Evolutionary conservation across 1,140 invertebrate species (phyloP).

Genomic region (Saccostrea echinata): DNA sequence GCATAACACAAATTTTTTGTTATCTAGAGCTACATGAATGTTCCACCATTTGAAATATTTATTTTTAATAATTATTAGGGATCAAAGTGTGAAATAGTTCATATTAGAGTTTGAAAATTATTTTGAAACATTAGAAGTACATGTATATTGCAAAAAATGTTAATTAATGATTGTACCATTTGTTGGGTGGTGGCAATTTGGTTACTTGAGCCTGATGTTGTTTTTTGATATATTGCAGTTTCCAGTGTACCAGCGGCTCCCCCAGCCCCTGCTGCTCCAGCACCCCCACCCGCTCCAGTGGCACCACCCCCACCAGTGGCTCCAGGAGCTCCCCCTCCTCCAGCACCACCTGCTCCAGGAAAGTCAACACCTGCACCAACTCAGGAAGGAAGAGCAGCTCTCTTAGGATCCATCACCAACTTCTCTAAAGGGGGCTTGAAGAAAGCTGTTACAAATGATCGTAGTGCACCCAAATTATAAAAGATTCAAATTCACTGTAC

Average conservation of each 20-base stretch:
- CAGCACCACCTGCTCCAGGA: slow-evolving; percentile 62
- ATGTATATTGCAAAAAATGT: no score
- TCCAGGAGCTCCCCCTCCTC: slow-evolving; percentile 18
- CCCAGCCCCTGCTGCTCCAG: slow-evolving; percentile 60
- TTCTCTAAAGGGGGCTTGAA: slow-evolving; percentile 75
- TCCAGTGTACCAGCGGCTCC: slow-evolving; percentile 49
- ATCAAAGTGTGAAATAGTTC: no score
- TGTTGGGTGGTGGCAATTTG: background rate
- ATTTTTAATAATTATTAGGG: no score
- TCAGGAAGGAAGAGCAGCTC: slow-evolving; percentile 65
- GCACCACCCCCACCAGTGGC: slow-evolving; percentile 46
- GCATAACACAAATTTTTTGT: no score
- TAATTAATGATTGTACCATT: no score
- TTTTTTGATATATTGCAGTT: background rate
- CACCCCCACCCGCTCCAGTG: slow-evolving; percentile 49
- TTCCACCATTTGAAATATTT: no score
- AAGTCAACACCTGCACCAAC: slow-evolving; percentile 47
- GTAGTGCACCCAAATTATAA: slow-evolving; percentile 75
- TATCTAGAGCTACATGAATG: no score
- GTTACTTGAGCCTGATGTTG: background rate
- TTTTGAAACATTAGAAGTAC: no score
- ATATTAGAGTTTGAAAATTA: no score
- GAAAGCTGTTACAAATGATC: slow-evolving; percentile 75
- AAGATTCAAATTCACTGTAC: background rate
- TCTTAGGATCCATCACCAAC: slow-evolving; percentile 75